A percentile compares a stretch with the other conserved stretches of the same genome.
These are phyloP conservation scores for Drosophila melanica DNA, from an alignment of 1,140 invertebrate genomes.

Conservation along the genomic window DNA sequence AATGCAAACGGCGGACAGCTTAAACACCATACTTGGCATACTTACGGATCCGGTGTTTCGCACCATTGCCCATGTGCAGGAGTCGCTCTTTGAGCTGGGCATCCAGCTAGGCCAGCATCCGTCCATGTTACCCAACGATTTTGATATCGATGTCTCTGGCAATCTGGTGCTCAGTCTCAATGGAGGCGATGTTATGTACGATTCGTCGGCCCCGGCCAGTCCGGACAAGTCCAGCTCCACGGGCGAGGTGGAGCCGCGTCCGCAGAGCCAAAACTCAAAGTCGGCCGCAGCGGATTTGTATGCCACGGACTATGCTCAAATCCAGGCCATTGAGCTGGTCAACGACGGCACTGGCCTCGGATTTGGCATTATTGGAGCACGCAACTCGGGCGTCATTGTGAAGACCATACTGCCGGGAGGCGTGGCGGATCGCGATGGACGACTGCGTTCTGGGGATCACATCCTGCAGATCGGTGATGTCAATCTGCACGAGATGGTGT, in stretches of 20 bases:
- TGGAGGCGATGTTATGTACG: slow-evolving; percentile 85
- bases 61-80: slow-evolving; percentile 95
- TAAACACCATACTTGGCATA: slow-evolving; percentile 93
- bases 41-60: slow-evolving; percentile 96
- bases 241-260: slow-evolving; percentile 85
- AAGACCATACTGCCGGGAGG: slow-evolving; percentile 98
- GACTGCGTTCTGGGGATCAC: slow-evolving; percentile 97
- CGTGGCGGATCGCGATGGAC: slow-evolving; percentile 96
- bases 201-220: slow-evolving; percentile 81
- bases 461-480: slow-evolving; percentile 97
- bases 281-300: slow-evolving; percentile 88
- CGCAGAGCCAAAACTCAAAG: slow-evolving; percentile 79
- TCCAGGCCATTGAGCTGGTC: slow-evolving; percentile 97
- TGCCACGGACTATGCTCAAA: slow-evolving; percentile 97
- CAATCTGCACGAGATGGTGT: slow-evolving; percentile 95
- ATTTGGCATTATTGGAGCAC: slow-evolving; percentile 97
- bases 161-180: slow-evolving; percentile 87
- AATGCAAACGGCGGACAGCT: slow-evolving; percentile 91
- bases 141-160: slow-evolving; percentile 89
- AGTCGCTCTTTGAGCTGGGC: slow-evolving; percentile 92
- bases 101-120: slow-evolving; percentile 93
- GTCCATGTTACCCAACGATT: slow-evolving; percentile 95
- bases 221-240: slow-evolving; percentile 70
- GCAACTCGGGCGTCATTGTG: slow-evolving; percentile 98
- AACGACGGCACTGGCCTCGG: slow-evolving; percentile 98